These are phyloP conservation scores for Platycnemis pennipes DNA, from an alignment of 2,888 invertebrate genomes.

Conservation along the genomic window DNA sequence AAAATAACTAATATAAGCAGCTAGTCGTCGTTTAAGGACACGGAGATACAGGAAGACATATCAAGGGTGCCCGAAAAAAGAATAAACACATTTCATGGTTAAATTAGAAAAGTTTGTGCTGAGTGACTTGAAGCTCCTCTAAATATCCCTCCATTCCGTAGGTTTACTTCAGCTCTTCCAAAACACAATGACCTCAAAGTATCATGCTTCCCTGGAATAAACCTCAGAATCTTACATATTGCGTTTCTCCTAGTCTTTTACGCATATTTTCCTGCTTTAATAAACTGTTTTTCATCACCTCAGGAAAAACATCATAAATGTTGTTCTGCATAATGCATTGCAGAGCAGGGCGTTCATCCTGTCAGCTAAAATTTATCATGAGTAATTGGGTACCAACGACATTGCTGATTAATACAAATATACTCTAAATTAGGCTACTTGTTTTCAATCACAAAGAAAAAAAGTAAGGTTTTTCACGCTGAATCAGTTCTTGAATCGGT, in stretches of 20 bases:
- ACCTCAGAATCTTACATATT: background rate
- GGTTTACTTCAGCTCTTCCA: background rate
- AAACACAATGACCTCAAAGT: background rate
- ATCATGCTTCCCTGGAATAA: background rate
- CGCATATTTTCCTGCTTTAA: background rate
- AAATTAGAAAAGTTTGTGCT: constrained; percentile 20
- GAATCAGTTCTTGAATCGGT: no score
- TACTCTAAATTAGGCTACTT: no score
- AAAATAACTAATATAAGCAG: background rate
- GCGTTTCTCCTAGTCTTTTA: background rate
- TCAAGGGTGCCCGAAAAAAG: background rate
- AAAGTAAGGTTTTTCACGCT: no score
- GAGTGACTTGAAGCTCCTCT: background rate
- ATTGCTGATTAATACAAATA: no score
- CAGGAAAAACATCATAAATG: no score
- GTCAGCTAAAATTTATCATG: no score
- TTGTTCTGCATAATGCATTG: no score
- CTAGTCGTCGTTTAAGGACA: background rate
- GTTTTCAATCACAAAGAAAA: no score
- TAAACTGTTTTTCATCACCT: no score
- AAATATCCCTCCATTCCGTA: background rate
- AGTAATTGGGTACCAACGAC: no score
- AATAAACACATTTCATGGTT: background rate
- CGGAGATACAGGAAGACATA: background rate
- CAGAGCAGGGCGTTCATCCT: no score